Percentiles rank a stretch among this genome's conserved stretches.
Evolutionary conservation across 30 jellyfish, hydroid and myxozoan genomes (phyloP).

Genomic region (Turritopsis dohrnii): DNA sequence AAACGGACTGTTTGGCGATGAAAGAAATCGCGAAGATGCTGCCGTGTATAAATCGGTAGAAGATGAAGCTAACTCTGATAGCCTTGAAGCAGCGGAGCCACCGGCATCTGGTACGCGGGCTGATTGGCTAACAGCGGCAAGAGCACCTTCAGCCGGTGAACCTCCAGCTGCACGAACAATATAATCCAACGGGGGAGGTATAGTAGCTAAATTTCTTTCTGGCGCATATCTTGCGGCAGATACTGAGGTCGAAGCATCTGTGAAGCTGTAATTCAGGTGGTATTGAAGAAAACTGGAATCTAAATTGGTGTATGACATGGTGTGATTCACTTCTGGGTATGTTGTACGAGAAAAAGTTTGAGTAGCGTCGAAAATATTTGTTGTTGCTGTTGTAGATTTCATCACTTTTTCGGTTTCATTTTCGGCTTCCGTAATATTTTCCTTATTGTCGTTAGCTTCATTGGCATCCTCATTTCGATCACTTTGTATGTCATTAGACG

Average conservation of each 20-base stretch:
- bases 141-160: slow-evolving; percentile 5
- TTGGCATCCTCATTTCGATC: not conserved
- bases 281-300: slow-evolving; percentile 36
- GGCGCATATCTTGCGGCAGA: slow-evolving; percentile 21
- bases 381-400: not conserved
- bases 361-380: slow-evolving; percentile 1
- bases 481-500: not conserved
- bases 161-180: slow-evolving; percentile 5
- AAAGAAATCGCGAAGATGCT: slow-evolving; percentile 25
- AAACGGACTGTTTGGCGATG: slow-evolving; percentile 35
- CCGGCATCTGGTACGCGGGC: slow-evolving; percentile 4
- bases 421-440: slow-evolving; percentile 1
- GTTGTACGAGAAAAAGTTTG: slow-evolving; percentile 25
- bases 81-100: slow-evolving; percentile 37
- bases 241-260: slow-evolving; percentile 26
- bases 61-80: slow-evolving; percentile 36
- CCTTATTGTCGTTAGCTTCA: slow-evolving; percentile 4
- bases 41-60: slow-evolving; percentile 32
- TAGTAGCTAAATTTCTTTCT: not conserved
- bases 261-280: slow-evolving; percentile 27
- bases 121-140: slow-evolving; percentile 6
- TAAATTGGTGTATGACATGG: slow-evolving; percentile 31
- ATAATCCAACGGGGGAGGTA: slow-evolving; percentile 13
- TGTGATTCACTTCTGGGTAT: slow-evolving; percentile 27
- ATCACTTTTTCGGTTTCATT: not conserved